Percentiles rank a stretch among this genome's conserved stretches.
phyloP scores from a whole-genome alignment of 1,140 invertebrate genomes.

The Diploscapter pachys region DNA sequence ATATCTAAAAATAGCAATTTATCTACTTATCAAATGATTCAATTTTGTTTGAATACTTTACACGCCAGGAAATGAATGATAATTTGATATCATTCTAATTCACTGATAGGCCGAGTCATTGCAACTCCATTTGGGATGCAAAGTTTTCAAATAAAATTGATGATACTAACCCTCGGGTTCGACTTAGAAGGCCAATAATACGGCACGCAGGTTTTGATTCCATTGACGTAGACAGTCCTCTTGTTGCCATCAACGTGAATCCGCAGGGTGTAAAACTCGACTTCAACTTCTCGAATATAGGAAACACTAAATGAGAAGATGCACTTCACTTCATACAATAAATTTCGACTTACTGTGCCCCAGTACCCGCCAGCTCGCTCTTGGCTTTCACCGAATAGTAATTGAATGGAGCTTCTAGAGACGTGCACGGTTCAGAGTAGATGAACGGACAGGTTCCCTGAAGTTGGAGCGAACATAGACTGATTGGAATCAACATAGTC shows the following conservation, averaged over 20 bases:
- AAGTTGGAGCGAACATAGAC: too few species aligned
- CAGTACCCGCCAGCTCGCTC: constrained; percentile 20
- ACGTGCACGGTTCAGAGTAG: constrained; percentile 32
- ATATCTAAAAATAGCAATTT: neutral
- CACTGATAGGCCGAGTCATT: too few species aligned
- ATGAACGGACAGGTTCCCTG: constrained; percentile 38
- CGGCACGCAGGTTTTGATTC: constrained; percentile 12
- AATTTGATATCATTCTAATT: too few species aligned
- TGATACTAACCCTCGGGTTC: constrained; percentile 1
- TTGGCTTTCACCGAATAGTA: constrained; percentile 25
- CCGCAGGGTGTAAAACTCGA: constrained; percentile 22
- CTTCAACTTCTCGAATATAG: constrained; percentile 31
- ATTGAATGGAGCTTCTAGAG: constrained; percentile 18
- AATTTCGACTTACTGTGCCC: constrained; percentile 20
- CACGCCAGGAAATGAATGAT: too few species aligned
- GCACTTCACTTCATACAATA: neutral
- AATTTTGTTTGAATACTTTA: too few species aligned
- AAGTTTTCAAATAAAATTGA: too few species aligned
- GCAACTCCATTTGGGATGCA: too few species aligned
- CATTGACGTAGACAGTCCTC: constrained; percentile 7
- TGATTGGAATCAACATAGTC: too few species aligned
- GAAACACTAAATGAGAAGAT: constrained; percentile 18
- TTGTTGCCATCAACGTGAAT: constrained; percentile 27
- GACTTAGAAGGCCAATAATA: constrained; percentile 19
- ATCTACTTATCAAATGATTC: too few species aligned